Conservation (phyloP, 1,140 invertebrate species). For the Bombus impatiens region DNA sequence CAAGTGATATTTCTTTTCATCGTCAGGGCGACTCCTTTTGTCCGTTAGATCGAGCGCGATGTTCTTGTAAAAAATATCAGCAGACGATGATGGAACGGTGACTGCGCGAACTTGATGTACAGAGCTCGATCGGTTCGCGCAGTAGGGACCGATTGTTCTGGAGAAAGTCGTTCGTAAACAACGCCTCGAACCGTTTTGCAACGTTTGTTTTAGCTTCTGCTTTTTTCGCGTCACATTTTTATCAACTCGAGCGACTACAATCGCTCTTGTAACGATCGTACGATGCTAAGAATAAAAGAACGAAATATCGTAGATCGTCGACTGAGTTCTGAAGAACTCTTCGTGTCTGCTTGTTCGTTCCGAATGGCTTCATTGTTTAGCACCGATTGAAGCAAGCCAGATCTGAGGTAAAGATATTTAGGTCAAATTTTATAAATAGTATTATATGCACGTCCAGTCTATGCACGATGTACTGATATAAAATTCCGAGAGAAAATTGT, state of each 20-base stretch:
- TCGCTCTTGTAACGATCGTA: background rate
- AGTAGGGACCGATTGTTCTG: constrained; percentile 3
- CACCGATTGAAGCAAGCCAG: background rate
- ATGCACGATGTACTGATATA: too few relatives aligned
- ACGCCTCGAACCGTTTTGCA: background rate
- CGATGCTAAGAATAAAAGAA: background rate
- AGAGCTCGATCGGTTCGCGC: background rate
- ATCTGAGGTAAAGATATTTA: background rate
- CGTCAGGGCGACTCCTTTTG: background rate
- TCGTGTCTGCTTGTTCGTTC: background rate
- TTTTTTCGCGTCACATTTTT: background rate
- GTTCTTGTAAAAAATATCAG: background rate
- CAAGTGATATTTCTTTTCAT: background rate
- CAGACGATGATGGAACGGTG: constrained; percentile 10
- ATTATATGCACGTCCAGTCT: too few relatives aligned
- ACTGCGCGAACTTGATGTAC: constrained; percentile 2
- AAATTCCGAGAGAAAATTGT: background rate
- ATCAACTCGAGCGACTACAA: background rate
- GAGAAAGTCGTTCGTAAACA: constrained; percentile 5
- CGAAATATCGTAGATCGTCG: background rate
- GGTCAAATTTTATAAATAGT: constrained; percentile 1
- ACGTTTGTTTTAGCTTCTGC: constrained; percentile 1
- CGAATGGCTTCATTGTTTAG: background rate
- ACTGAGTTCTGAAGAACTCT: background rate
- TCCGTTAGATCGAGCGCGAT: background rate